Percentiles rank a stretch among this genome's conserved stretches.
These are phyloP conservation scores for Lumbricus terrestris DNA, from an alignment of 2,888 invertebrate species.

Conservation along the genomic window DNA sequence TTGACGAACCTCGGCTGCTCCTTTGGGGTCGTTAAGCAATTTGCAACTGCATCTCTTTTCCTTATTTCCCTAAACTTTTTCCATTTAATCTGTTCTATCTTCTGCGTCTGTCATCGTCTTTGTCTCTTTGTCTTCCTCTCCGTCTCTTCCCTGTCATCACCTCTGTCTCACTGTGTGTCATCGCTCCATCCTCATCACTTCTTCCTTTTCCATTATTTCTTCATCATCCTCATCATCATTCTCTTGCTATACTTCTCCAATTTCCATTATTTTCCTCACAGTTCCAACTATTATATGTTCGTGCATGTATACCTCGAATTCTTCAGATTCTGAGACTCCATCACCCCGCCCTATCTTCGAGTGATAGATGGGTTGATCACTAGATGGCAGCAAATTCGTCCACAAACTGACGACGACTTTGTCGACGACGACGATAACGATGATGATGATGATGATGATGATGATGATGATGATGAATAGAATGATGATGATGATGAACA, in stretches of 20 bases:
- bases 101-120: neutral
- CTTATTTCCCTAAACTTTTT: neutral
- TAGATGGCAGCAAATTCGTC: neutral
- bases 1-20: too few species aligned
- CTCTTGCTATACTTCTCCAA: neutral
- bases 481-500: neutral
- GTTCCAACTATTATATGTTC: neutral
- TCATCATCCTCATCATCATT: neutral
- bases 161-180: neutral
- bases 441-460: neutral
- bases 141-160: neutral
- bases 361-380: conserved; percentile 3
- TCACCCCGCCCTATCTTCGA: neutral
- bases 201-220: neutral
- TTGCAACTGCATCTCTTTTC: neutral
- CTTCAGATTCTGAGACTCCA: neutral
- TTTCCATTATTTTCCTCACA: neutral
- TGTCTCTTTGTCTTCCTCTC: neutral
- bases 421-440: too few species aligned
- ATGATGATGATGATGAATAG: neutral
- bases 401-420: neutral
- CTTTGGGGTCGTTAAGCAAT: neutral
- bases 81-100: neutral
- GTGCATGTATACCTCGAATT: neutral
- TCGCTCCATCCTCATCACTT: neutral